Base-by-base conservation (phyloP, 2,888 invertebrate genomes). In the Byasa hedistus region DNA sequence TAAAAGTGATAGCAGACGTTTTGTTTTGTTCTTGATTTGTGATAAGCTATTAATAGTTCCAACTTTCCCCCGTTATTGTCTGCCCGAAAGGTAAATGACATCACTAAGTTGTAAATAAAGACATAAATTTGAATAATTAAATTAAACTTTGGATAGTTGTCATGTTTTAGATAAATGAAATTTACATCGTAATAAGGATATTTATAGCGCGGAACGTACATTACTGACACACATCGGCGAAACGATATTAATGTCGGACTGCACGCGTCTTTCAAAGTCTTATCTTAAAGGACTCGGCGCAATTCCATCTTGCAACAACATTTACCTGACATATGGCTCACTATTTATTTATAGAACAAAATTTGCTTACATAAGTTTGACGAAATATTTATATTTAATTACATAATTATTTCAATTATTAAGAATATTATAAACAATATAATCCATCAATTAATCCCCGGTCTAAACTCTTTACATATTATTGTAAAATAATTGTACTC, bases 271-370 rank as follows among this genome's bases (percentile, higher is more conserved):
- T 51, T 48, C 54, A 19, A 15, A 22, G 51, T 59, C 59, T 67
- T 67, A 60, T 67, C 66, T 63, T 56, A 56, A 67, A 56, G 63
- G 63, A 55, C 58, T 63, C 23, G 51, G 48, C 27, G 51, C 66
- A 63, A 24, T 56, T 59, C 51, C 59, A 56, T 51, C 21, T 54
- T 44, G 59, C 63, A 60, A 63, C 48, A 27, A 0, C 56, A 48
- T 60, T 44, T 39, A 57, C 61, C 54, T 54, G 61, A 66, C 57
- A 23, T 57, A 32, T 63, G 63, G 22, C 63, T 51, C 22, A 57
- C 48, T 57, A 52, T 17, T 55, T 62, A 55, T 24, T 39, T 23
- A 62, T 55, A 55, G n/a, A 32, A 21, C 32, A 48, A 59, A 44
- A 24, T 23, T n/a, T 8, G 24, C 59, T 24, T 19, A 19, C 21